Base-by-base conservation (phyloP, 2,113 vertebrate genomes). In the Syrrhaptes paradoxus region DNA sequence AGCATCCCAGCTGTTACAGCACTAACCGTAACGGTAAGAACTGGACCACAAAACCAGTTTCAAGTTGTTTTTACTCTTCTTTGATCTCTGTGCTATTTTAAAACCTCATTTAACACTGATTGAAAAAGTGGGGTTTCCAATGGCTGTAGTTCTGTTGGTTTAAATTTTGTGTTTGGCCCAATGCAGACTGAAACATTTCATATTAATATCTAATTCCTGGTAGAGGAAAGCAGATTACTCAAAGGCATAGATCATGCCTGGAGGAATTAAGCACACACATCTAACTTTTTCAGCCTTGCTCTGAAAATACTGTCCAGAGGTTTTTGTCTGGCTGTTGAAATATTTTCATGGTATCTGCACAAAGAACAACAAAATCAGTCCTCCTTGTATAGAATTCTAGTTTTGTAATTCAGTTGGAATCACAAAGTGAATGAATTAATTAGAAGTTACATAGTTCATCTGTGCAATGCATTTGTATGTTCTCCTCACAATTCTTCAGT, bases 1-100 rank as follows among this genome's bases (percentile, higher is more conserved):
- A 98, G 94, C 95, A 86, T 91, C 63, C 95, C 98, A 29, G 81
- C 95, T 38, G 82, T 98, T 59, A 98, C 95, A 51, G 98, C 98
- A 26, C 95, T 99, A 89, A 99, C 99, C 0, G 96, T 99, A 41
- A 95, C 12, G 98, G 99, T 99, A 99, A 99, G 98, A 95, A 78
- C 63, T 85, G 38, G 22, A 21, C 19, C 20, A 45, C 48, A 65
- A 54, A 85, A 17, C 4, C 17, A 25, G 7, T 22, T 90, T 87
- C 55, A 61, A 45, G 21, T 70, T 36, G 13, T 7, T 52, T 91
- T 89, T 58, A 28, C 31, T 73, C 22, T 46, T 17, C 22, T 79
- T 85, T 80, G 54, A 25, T 89, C 11, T 61, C 32, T 66, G 20
- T n/a, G 32, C 46, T 74, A n/a, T 70, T 67, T 91, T 71, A 48